Evolutionary conservation across 2,113 vertebrate species (phyloP).

Genomic region (Microcebus jonahi): DNA sequence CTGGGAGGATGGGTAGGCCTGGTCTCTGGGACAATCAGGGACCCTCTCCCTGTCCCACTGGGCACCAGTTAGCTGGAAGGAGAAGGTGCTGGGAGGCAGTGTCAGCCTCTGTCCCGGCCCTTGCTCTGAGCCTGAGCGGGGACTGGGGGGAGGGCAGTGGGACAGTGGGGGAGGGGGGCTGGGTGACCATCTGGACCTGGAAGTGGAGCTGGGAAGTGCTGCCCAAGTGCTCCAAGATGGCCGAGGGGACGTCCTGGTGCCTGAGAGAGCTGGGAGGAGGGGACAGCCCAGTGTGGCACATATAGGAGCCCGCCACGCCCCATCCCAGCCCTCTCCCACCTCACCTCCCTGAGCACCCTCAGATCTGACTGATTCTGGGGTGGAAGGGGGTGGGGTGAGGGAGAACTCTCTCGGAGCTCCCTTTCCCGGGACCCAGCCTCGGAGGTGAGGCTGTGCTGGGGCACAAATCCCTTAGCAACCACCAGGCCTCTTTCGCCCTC

Average conservation of each 20-base stretch:
- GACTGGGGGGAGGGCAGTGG: background rate
- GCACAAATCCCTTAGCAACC: background rate
- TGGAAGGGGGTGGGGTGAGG: too few relatives aligned
- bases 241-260: conserved; percentile 49
- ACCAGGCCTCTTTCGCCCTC: background rate
- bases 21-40: conserved; percentile 25
- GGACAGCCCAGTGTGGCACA: background rate
- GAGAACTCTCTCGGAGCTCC: background rate
- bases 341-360: background rate
- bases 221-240: background rate
- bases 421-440: background rate
- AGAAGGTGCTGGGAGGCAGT: background rate
- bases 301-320: background rate
- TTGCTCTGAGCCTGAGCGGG: background rate
- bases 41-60: background rate
- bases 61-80: background rate
- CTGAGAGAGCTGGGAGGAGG: background rate
- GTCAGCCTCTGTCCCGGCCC: background rate
- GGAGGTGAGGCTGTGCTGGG: background rate
- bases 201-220: background rate
- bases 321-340: background rate
- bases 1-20: background rate
- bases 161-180: background rate
- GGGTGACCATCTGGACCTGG: conserved; percentile 56
- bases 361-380: background rate